phyloP scores from a whole-genome alignment of 2,113 vertebrate genomes.

The Poeciliopsis occidentalis region DNA sequence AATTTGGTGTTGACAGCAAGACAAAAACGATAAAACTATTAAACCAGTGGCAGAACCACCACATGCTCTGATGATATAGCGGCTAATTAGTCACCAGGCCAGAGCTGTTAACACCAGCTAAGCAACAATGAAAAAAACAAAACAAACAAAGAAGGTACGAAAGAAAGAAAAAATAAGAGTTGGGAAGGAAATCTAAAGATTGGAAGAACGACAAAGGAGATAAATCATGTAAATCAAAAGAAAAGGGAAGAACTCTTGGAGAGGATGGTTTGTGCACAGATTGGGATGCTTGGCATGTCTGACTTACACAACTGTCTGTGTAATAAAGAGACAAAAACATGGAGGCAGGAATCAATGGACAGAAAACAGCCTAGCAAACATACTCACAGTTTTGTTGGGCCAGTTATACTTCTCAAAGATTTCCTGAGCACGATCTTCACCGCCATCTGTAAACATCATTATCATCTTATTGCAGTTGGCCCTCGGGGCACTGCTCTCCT shows the following conservation, averaged over 20 bases:
- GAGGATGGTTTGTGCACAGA: constrained; percentile 44
- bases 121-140: constrained; percentile 41
- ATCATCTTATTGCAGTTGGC: constrained; percentile 99
- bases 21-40: constrained; percentile 27
- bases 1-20: constrained; percentile 18
- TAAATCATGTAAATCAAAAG: constrained; percentile 23
- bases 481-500: constrained; percentile 89
- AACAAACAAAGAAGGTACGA: no score
- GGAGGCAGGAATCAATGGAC: constrained; percentile 6
- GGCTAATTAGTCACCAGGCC: constrained; percentile 71
- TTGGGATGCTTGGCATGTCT: constrained; percentile 40
- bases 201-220: constrained; percentile 21
- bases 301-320: constrained; percentile 24
- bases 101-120: constrained; percentile 68
- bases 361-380: constrained; percentile 12
- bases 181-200: constrained; percentile 8
- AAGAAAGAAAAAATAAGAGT: not conserved
- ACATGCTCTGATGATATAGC: constrained; percentile 66
- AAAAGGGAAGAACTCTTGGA: constrained; percentile 36
- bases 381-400: constrained; percentile 96
- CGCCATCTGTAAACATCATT: constrained; percentile 99
- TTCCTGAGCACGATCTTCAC: constrained; percentile 95
- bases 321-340: constrained; percentile 32
- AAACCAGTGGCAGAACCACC: constrained; percentile 47
- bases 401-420: constrained; percentile 99